phyloP scores from a whole-genome alignment of 2,888 invertebrate genomes.

The Micoletzkya japonica region DNA sequence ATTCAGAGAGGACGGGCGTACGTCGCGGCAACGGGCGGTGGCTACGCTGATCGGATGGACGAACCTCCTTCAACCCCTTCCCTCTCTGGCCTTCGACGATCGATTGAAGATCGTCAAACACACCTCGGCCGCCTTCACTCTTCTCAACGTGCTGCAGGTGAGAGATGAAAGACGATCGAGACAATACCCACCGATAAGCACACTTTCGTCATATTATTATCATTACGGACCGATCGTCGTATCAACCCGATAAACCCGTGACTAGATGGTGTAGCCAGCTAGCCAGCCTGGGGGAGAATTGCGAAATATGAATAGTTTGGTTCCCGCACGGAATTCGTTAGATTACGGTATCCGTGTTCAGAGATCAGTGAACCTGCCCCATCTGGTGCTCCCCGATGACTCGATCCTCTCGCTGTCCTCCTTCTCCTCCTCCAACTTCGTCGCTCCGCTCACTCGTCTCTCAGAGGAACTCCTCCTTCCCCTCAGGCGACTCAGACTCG shows the following conservation, averaged over 20 bases:
- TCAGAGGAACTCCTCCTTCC: constrained; percentile 58
- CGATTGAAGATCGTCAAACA: constrained; percentile 55
- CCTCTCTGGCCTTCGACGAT: constrained; percentile 55
- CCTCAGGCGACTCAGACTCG: constrained; percentile 48
- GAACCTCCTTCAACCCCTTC: constrained; percentile 57
- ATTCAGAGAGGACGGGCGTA: constrained; percentile 21
- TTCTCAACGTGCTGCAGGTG: constrained; percentile 38
- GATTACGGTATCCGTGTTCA: too few species aligned
- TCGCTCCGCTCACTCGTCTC: constrained; percentile 38
- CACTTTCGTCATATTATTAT: too few species aligned
- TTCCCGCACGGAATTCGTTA: too few species aligned
- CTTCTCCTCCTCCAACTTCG: constrained; percentile 33
- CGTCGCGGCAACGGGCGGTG: constrained; percentile 43
- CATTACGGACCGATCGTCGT: too few species aligned
- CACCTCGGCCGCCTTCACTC: constrained; percentile 51
- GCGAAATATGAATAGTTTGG: too few species aligned
- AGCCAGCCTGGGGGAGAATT: too few species aligned
- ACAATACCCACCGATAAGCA: too few species aligned
- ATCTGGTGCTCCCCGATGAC: constrained; percentile 58
- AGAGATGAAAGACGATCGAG: too few species aligned
- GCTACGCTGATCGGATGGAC: constrained; percentile 57
- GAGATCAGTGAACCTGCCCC: constrained; percentile 50
- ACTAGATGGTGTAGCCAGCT: too few species aligned
- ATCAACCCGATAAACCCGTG: too few species aligned
- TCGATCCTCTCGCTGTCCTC: constrained; percentile 46